Evolutionary conservation across 2,113 vertebrate genomes (phyloP).

Genomic region (Craseonycteris thonglongyai): DNA sequence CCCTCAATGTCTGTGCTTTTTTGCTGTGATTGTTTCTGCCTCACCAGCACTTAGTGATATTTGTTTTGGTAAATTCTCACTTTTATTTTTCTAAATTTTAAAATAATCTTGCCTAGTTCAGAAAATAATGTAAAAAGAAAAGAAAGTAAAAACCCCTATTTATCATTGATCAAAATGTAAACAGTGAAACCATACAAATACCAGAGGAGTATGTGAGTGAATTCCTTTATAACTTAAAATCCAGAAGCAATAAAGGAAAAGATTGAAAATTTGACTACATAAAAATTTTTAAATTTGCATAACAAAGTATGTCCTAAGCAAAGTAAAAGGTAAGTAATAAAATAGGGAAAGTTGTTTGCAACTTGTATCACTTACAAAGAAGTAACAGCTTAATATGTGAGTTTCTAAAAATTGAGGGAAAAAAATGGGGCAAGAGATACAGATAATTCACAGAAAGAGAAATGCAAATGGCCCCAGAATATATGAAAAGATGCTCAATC

Average conservation of each 20-base stretch:
- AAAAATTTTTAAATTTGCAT: neutral
- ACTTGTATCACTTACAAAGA: neutral
- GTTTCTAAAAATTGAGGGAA: neutral
- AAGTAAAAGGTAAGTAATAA: constrained; percentile 3
- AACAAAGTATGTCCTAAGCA: neutral
- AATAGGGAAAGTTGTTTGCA: neutral
- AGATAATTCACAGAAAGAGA: constrained; percentile 3
- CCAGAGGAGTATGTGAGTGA: neutral
- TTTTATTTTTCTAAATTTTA: neutral
- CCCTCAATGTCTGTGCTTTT: neutral
- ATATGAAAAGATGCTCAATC: neutral
- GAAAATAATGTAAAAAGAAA: neutral
- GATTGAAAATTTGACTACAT: neutral
- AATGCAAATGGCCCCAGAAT: neutral
- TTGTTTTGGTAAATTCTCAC: neutral
- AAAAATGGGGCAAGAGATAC: neutral
- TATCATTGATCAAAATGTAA: neutral
- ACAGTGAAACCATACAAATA: neutral
- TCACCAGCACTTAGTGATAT: neutral
- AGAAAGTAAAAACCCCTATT: neutral
- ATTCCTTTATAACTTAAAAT: constrained; percentile 14
- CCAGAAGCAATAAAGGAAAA: neutral
- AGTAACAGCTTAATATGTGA: neutral
- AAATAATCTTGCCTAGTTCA: neutral
- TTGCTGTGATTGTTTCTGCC: neutral